Base-by-base conservation (phyloP, 2,888 invertebrate species). In the Cryptocheilus praepositus region DNA sequence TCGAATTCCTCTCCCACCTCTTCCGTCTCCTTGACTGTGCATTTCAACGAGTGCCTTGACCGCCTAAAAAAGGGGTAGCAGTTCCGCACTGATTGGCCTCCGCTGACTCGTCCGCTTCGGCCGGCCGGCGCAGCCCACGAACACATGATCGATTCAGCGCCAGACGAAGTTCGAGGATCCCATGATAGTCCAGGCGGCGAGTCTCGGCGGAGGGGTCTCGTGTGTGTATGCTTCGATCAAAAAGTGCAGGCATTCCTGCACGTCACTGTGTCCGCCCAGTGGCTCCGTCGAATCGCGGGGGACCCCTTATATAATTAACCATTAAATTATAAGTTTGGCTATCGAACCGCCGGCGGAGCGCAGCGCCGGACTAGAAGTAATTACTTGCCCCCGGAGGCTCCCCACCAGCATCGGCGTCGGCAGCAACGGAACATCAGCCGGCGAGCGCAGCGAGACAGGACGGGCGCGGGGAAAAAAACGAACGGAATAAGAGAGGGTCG, bases 271-370 rank as follows among this genome's bases (percentile, higher is more conserved):
- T 86, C 88, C 88, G 88, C 88, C 88, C 88, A 88, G 88, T 88
- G 88, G 88, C 87, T 87, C 79, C 79, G 78, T 82, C 85, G 86
- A 84, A 87, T 88, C 85, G 84, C 85, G 80, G 83, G 82, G 81
- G 82, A 80, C 83, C 86, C 85, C 86, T 88, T 86, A 86, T 88
- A 86, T 88, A 88, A 88, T 88, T 88, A 88, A 88, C 85, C 87
- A 87, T 87, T 88, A 88, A 88, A 88, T 88, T 88, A 88, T 87
- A 88, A 88, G 87, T 88, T 88, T 83, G 86, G 87, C 85, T 87
- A 87, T 88, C 86, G 87, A 83, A 83, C 80, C 80, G 80, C 80
- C 80, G 77, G 85, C 79, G 77, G 83, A 81, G 83, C 76, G 75
- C 80, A 80, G 79, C 81, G 65, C 72, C 79, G 82, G 83, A 79